Percentiles rank a stretch among this genome's conserved stretches.
Evolutionary conservation across 2,797 vertebrate species (phyloP).

Genomic region (Onychomys leucogaster): DNA sequence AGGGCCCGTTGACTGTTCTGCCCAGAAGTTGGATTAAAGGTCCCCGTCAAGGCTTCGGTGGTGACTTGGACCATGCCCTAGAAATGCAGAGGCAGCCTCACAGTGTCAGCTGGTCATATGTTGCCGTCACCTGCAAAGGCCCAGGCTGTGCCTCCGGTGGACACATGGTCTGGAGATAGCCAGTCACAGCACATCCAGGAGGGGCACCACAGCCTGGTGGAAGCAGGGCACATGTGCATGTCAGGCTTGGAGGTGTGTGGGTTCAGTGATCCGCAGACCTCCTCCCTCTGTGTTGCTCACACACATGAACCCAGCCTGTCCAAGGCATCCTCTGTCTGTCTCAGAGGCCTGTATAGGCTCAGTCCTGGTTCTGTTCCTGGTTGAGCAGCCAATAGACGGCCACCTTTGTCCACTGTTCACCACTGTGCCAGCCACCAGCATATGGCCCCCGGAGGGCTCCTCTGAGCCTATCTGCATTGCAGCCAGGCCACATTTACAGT

Average conservation of each 20-base stretch:
- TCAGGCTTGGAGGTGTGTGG: neutral
- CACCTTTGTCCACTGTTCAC: neutral
- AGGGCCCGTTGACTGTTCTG: neutral
- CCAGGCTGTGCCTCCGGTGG: neutral
- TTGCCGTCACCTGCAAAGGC: neutral
- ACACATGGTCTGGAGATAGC: neutral
- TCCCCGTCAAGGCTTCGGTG: conserved; percentile 17
- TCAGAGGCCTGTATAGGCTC: fast-evolving
- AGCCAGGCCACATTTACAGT: neutral
- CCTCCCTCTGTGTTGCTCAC: fast-evolving
- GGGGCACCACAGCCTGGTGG: fast-evolving
- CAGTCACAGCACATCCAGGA: fast-evolving
- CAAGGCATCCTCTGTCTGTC: neutral
- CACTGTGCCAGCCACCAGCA: neutral
- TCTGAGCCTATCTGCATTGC: neutral
- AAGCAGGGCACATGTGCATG: fast-evolving
- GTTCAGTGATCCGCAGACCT: neutral
- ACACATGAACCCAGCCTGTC: neutral
- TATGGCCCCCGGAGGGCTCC: neutral
- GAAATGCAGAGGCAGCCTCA: neutral
- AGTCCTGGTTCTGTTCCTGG: neutral
- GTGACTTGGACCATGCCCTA: neutral
- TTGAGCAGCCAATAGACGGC: neutral
- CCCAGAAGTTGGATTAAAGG: conserved; percentile 60
- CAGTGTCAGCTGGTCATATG: neutral